Evolutionary conservation across 2,797 vertebrate species (phyloP).

Genomic region (Melopsittacus undulatus): DNA sequence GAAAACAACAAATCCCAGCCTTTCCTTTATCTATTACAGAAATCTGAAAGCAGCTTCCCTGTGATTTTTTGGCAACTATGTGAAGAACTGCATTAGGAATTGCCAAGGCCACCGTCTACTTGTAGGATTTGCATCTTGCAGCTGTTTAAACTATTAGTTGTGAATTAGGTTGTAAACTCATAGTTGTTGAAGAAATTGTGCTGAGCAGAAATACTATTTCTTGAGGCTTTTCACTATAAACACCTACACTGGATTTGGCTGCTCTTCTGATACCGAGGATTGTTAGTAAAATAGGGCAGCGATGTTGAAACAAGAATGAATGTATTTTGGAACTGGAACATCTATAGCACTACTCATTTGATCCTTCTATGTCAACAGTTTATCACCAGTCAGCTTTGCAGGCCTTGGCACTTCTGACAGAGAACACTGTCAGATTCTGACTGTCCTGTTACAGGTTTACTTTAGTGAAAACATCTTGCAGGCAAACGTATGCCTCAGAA

Average conservation of each 20-base stretch:
- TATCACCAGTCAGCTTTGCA: not conserved
- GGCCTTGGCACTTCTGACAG: not conserved
- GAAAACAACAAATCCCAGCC: not conserved
- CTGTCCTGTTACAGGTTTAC: not conserved
- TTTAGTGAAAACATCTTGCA: not conserved
- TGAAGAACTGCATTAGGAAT: not conserved
- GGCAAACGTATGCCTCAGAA: accelerated
- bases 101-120: not conserved
- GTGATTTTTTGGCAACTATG: not conserved
- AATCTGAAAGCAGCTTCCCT: not conserved
- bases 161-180: not conserved
- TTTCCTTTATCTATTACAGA: not conserved
- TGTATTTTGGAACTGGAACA: not conserved
- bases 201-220: not conserved
- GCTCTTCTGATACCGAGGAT: not conserved
- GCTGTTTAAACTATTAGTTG: not conserved
- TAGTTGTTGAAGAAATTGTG: not conserved
- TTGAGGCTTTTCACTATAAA: not conserved
- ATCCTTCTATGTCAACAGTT: not conserved
- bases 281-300: not conserved
- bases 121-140: not conserved
- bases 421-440: accelerated
- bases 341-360: not conserved
- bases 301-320: not conserved
- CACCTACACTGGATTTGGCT: not conserved